Evolutionary conservation across 2,113 vertebrate species (phyloP).

Genomic region (Hemibagrus wyckioides): DNA sequence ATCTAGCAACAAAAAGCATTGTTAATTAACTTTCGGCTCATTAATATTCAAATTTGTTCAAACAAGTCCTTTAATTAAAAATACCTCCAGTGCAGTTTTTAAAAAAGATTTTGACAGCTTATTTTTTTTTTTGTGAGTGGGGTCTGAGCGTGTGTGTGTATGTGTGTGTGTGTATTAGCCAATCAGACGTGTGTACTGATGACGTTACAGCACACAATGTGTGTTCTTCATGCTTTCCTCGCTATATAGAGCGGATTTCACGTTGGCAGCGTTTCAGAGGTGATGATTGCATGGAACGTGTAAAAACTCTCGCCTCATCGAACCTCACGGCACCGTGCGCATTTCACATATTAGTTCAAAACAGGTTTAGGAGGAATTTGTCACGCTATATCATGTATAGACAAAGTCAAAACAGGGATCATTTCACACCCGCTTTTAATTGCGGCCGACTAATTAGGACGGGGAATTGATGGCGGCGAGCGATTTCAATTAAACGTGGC

Average conservation of each 20-base stretch:
- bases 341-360: not conserved
- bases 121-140: not conserved
- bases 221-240: not conserved
- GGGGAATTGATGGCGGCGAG: conserved; percentile 64
- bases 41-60: not conserved
- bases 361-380: conserved; percentile 10
- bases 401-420: conserved; percentile 55
- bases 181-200: not conserved
- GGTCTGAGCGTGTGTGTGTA: not conserved
- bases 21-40: not conserved
- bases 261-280: conserved; percentile 9
- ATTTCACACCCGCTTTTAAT: conserved; percentile 70
- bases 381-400: not conserved
- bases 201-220: not conserved
- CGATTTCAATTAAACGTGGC: conserved; percentile 68
- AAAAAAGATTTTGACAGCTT: not conserved
- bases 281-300: conserved; percentile 10
- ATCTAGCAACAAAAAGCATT: not conserved
- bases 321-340: not conserved
- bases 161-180: not conserved
- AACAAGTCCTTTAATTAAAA: not conserved
- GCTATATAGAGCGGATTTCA: not conserved
- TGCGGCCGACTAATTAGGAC: conserved; percentile 67
- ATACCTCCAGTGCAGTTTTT: not conserved
- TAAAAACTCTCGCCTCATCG: conserved; percentile 8